A percentile compares a stretch with the other conserved stretches of the same genome.
Evolutionary conservation across 2,113 vertebrate genomes (phyloP).

Genomic region (Ceyx margarethae): DNA sequence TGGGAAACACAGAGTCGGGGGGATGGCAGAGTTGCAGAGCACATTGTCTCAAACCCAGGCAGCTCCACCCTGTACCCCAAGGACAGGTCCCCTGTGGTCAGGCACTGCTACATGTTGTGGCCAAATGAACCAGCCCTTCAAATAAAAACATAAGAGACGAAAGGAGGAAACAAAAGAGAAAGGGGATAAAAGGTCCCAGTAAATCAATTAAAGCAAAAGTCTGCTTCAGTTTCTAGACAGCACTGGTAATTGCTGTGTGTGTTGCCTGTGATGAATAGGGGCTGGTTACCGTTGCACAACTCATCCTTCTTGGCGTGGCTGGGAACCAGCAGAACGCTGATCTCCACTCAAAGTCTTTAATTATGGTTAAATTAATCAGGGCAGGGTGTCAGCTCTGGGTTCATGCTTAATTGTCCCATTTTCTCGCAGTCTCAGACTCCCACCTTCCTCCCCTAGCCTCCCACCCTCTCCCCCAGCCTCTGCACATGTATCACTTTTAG

Average conservation of each 20-base stretch:
- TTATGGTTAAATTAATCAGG: constrained; percentile 57
- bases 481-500: not conserved
- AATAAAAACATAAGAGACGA: constrained; percentile 12
- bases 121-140: constrained; percentile 19
- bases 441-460: not conserved
- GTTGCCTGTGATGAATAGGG: constrained; percentile 48
- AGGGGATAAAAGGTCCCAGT: constrained; percentile 25
- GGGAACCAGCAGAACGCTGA: not conserved
- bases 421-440: not conserved
- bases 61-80: not conserved
- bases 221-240: constrained; percentile 34
- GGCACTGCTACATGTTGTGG: not conserved
- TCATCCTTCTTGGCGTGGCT: not conserved
- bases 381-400: constrained; percentile 19
- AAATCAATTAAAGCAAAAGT: constrained; percentile 44
- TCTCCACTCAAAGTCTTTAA: constrained; percentile 29
- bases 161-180: constrained; percentile 44
- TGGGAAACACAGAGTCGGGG: not conserved
- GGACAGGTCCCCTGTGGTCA: not conserved
- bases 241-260: constrained; percentile 37
- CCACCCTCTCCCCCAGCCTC: not conserved
- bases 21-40: not conserved
- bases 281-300: constrained; percentile 10
- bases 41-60: not conserved
- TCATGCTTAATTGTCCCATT: constrained; percentile 30